Evolutionary conservation across 2,888 invertebrate species (phyloP).

Genomic region (Drosophila infuscata): DNA sequence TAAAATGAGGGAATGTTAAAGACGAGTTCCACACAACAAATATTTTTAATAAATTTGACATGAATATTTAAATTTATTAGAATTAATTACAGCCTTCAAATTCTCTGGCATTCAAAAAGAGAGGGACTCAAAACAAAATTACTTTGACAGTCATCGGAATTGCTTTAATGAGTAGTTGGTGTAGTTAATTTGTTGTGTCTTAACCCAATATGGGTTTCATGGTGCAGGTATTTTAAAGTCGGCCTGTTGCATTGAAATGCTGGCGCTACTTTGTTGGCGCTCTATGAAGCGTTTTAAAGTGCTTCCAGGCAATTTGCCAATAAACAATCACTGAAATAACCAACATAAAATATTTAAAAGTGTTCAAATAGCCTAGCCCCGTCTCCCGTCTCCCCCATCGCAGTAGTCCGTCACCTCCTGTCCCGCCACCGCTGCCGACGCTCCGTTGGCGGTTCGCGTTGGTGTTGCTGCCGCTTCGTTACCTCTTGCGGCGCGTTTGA

Average conservation of each 20-base stretch:
- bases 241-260: neutral
- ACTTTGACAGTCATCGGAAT: neutral
- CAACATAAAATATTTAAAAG: constrained; percentile 79
- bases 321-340: constrained; percentile 80
- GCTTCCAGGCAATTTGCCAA: constrained; percentile 84
- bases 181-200: neutral
- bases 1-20: neutral
- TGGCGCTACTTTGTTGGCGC: constrained; percentile 51
- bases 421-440: neutral
- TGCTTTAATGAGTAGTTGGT: neutral
- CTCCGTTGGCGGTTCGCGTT: constrained; percentile 57
- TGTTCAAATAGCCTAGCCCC: constrained; percentile 59
- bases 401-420: neutral
- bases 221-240: constrained; percentile 28
- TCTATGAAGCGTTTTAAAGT: constrained; percentile 82
- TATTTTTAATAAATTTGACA: neutral
- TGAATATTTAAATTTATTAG: neutral
- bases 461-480: constrained; percentile 83
- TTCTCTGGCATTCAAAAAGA: neutral
- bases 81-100: neutral
- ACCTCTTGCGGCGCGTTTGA: constrained; percentile 79
- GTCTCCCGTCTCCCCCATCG: neutral
- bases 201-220: too few species aligned
- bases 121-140: neutral
- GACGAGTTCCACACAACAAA: neutral